Evolutionary conservation across 1,140 invertebrate species (phyloP).

Genomic region (Brachionus plicatilis): DNA sequence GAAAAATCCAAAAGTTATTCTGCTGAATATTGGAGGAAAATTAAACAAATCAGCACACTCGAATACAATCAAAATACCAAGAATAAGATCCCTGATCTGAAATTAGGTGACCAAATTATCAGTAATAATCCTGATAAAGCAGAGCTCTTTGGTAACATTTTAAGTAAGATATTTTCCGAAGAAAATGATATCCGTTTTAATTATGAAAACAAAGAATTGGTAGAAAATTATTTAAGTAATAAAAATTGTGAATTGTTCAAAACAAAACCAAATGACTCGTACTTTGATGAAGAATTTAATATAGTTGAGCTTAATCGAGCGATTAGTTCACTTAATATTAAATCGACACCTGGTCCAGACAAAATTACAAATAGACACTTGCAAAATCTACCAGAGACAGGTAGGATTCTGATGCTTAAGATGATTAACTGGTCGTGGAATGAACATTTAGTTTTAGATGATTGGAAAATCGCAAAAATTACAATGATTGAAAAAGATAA

Average conservation of each 20-base stretch:
- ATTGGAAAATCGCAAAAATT: constrained; percentile 1
- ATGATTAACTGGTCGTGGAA: neutral
- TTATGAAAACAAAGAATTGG: neutral
- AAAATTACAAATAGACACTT: neutral
- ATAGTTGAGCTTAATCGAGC: neutral
- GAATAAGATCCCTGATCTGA: neutral
- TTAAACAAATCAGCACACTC: neutral
- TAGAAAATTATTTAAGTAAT: neutral
- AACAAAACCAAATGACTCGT: neutral
- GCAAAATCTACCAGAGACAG: neutral
- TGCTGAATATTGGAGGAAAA: neutral
- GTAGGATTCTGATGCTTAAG: neutral
- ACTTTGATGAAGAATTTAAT: neutral
- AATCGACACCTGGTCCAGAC: neutral
- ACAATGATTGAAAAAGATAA: neutral
- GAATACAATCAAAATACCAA: neutral
- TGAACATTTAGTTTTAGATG: neutral
- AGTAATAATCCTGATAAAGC: neutral
- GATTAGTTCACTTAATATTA: neutral
- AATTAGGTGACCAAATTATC: neutral
- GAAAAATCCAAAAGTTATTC: neutral
- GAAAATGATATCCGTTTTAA: neutral
- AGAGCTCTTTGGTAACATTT: neutral
- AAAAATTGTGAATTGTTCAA: neutral
- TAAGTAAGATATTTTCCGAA: neutral